Conservation (phyloP, 2,888 invertebrate species). For the Agrochola lota region DNA sequence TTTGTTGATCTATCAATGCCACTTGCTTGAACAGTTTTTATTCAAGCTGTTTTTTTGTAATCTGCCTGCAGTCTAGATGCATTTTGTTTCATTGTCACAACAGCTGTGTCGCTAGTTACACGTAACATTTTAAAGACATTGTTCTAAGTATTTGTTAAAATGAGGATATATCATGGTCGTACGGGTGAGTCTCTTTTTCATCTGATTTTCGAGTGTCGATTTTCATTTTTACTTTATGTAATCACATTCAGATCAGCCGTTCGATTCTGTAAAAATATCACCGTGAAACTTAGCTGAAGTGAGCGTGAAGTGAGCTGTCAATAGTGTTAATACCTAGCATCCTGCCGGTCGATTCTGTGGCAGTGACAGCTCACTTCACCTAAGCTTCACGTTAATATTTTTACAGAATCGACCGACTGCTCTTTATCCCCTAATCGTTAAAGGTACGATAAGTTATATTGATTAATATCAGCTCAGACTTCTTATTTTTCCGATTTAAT, state of each 20-base stretch:
- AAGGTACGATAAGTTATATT: not conserved
- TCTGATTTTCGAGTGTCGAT: not conserved
- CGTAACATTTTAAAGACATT: slow-evolving; percentile 10
- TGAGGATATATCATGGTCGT: slow-evolving; percentile 66
- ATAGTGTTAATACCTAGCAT: too few relatives aligned
- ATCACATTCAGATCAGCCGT: not conserved
- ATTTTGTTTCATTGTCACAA: slow-evolving; percentile 44
- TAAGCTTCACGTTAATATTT: too few relatives aligned
- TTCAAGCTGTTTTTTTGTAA: not conserved
- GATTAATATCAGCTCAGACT: not conserved
- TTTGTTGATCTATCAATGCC: slow-evolving; percentile 64
- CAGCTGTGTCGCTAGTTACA: slow-evolving; percentile 13
- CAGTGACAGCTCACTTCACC: too few relatives aligned
- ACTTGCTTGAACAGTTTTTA: slow-evolving; percentile 48
- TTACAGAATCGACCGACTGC: too few relatives aligned
- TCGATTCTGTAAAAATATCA: too few relatives aligned
- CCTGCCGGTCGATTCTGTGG: too few relatives aligned
- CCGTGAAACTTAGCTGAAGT: too few relatives aligned
- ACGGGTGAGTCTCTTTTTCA: slow-evolving; percentile 61
- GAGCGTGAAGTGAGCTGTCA: too few relatives aligned
- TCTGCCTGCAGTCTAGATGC: slow-evolving; percentile 9
- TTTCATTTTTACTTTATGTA: not conserved
- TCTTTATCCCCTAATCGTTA: not conserved
- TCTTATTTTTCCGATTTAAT: not conserved
- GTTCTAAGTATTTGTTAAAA: slow-evolving; percentile 47